Conservation (phyloP, 2,888 invertebrate genomes). For the Epirrhoe alternata region DNA sequence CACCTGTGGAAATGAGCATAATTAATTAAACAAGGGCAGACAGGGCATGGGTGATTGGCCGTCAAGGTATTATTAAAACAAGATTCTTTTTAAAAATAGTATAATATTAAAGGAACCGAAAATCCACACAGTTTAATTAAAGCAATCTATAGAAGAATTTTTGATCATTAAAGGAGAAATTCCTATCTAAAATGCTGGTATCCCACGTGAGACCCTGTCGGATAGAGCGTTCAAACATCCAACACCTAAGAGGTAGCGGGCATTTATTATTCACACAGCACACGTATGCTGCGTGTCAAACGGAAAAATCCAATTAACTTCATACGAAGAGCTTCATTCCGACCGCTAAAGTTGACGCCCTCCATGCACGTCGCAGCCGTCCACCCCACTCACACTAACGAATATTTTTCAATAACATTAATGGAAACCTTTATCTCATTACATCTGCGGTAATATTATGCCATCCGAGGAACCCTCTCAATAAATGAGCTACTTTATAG, state of each 20-base stretch:
- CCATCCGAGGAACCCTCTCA: slow-evolving; percentile 44
- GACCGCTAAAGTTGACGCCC: slow-evolving; percentile 61
- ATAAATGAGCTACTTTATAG: slow-evolving; percentile 44
- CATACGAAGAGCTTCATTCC: slow-evolving; percentile 73
- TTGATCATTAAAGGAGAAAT: slow-evolving; percentile 17
- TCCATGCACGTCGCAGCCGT: slow-evolving; percentile 35
- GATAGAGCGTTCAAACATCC: slow-evolving; percentile 58
- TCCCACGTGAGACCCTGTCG: slow-evolving; percentile 46
- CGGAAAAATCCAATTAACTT: slow-evolving; percentile 83
- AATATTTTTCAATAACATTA: slow-evolving; percentile 77
- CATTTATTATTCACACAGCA: slow-evolving; percentile 75
- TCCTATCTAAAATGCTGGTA: slow-evolving; percentile 28
- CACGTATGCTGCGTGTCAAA: slow-evolving; percentile 74
- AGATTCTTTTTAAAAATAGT: not conserved
- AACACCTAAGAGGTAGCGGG: slow-evolving; percentile 55
- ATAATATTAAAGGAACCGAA: not conserved
- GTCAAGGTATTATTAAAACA: not conserved
- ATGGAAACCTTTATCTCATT: slow-evolving; percentile 62
- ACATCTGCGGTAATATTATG: slow-evolving; percentile 50
- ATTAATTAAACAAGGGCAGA: slow-evolving; percentile 48
- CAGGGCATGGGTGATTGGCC: slow-evolving; percentile 28
- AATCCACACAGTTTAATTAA: not conserved
- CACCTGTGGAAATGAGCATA: slow-evolving; percentile 61
- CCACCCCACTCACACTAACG: slow-evolving; percentile 66
- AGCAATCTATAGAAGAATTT: slow-evolving; percentile 2